Evolutionary conservation across 2,113 vertebrate genomes (phyloP).

Genomic region (Scomber colias): DNA sequence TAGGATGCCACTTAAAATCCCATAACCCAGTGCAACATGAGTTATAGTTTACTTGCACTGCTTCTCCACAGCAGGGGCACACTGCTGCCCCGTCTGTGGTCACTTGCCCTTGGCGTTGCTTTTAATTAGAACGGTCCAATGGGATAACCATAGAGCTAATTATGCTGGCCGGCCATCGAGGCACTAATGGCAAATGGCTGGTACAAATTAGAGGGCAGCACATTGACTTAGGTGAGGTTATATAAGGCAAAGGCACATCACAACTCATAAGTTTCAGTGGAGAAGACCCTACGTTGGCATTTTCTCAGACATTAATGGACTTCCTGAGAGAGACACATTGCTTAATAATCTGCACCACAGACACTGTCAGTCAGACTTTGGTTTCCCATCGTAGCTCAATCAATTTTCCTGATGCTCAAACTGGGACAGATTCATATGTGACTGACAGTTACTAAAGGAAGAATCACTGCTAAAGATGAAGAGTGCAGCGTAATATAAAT

Average conservation of each 20-base stretch:
- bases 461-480: constrained; percentile 22
- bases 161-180: constrained; percentile 18
- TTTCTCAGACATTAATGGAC: constrained; percentile 33
- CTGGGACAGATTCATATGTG: constrained; percentile 41
- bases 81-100: constrained; percentile 2
- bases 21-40: constrained; percentile 31
- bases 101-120: constrained; percentile 27
- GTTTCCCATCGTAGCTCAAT: constrained; percentile 26
- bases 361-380: constrained; percentile 43
- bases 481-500: not conserved
- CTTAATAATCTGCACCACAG: constrained; percentile 36
- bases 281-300: not conserved
- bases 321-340: constrained; percentile 15
- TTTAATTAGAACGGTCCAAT: constrained; percentile 49
- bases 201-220: constrained; percentile 2
- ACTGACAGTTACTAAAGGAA: constrained; percentile 58
- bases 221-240: not conserved
- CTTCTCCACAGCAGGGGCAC: not conserved
- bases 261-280: constrained; percentile 9
- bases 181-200: not conserved
- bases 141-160: constrained; percentile 40
- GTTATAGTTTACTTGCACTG: constrained; percentile 9
- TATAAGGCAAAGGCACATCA: constrained; percentile 6
- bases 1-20: constrained; percentile 16
- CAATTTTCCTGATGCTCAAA: constrained; percentile 40